Percentiles rank a stretch among this genome's conserved stretches.
These are phyloP conservation scores for Plutella xylostella DNA, from an alignment of 2,888 invertebrate genomes.

Conservation along the genomic window DNA sequence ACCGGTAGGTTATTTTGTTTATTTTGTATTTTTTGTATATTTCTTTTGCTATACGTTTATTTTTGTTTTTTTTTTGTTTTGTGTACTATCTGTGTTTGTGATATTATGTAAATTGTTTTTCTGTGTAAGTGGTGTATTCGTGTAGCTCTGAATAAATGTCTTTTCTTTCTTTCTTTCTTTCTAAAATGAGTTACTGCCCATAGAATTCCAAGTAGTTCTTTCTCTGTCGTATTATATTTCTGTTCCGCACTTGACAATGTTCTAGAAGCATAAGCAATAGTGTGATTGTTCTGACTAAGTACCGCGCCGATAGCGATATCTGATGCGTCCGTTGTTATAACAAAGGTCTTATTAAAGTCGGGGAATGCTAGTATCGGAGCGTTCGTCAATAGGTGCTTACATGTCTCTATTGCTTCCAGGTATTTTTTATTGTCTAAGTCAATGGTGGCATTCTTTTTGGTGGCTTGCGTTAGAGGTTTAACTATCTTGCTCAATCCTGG, in stretches of 20 bases:
- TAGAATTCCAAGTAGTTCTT: conserved; percentile 25
- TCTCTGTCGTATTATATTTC: conserved; percentile 25
- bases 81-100: too few species aligned
- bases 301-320: conserved; percentile 13
- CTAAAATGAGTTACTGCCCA: conserved; percentile 20
- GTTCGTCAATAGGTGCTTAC: conserved; percentile 11
- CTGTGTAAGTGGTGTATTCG: too few species aligned
- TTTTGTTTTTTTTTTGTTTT: too few species aligned
- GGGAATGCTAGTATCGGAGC: conserved; percentile 13
- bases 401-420: conserved; percentile 9
- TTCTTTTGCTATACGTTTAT: too few species aligned
- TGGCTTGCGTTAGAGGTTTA: conserved; percentile 13
- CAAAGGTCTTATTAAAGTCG: conserved; percentile 14
- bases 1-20: too few species aligned
- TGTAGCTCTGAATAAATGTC: too few species aligned
- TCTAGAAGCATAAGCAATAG: conserved; percentile 19
- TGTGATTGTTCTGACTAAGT: conserved; percentile 8
- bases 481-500: conserved; percentile 25
- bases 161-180: too few species aligned
- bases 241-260: conserved; percentile 22
- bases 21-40: too few species aligned
- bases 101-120: too few species aligned
- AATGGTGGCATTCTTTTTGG: conserved; percentile 14
- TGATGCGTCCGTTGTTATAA: conserved; percentile 12
- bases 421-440: conserved; percentile 6